phyloP scores from a whole-genome alignment of 2,888 invertebrate species.

The Sialis fuliginosa region DNA sequence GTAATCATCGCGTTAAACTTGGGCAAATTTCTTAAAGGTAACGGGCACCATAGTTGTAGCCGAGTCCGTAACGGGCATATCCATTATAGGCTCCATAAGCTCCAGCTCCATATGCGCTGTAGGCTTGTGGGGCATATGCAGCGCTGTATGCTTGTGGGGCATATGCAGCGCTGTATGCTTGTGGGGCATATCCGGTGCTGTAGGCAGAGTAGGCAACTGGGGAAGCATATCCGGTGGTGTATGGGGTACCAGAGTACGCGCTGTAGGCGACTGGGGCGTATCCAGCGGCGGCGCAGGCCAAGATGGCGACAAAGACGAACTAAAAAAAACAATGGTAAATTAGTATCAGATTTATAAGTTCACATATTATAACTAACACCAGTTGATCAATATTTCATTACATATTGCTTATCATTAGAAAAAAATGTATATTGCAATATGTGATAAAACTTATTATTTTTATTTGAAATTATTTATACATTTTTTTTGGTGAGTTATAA shows the following conservation, averaged over 20 bases:
- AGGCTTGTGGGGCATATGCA: constrained; percentile 2
- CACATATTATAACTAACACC: too few species aligned
- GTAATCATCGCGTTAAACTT: neutral
- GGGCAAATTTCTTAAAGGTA: neutral
- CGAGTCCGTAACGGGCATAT: neutral
- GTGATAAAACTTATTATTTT: too few species aligned
- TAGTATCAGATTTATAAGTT: too few species aligned
- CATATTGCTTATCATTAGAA: too few species aligned
- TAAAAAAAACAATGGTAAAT: constrained; percentile 11
- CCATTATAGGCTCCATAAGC: neutral
- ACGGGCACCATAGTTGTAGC: neutral
- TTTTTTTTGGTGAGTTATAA: too few species aligned
- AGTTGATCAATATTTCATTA: too few species aligned
- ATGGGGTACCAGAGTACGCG: constrained; percentile 17
- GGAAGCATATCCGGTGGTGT: constrained; percentile 22
- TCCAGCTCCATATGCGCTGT: neutral
- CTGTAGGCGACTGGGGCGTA: constrained; percentile 2
- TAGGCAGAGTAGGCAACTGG: constrained; percentile 24
- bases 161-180: constrained; percentile 9
- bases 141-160: neutral
- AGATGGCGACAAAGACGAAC: constrained; percentile 24
- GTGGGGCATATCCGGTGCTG: constrained; percentile 12
- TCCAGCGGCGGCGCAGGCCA: constrained; percentile 14
- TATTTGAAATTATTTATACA: constrained; percentile 2
- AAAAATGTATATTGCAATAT: too few species aligned